Conservation (phyloP, 2,888 invertebrate genomes). For the Cephus rjabovi region DNA sequence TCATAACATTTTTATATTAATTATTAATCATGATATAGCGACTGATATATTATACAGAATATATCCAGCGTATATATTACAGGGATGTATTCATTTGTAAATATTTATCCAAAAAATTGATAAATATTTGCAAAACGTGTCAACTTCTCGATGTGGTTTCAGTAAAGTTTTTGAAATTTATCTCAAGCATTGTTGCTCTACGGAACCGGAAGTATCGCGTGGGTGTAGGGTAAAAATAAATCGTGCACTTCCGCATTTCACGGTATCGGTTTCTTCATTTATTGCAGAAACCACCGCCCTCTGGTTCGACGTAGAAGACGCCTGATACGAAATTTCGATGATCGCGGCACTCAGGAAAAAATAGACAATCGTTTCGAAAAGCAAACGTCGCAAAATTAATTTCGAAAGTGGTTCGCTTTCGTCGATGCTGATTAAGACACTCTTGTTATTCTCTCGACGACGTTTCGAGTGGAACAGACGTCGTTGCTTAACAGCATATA, state of each 20-base stretch:
- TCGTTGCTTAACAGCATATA: not conserved
- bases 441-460: not conserved
- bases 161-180: not conserved
- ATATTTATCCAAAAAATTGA: not conserved
- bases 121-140: not conserved
- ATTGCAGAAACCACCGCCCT: not conserved
- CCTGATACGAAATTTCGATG: not conserved
- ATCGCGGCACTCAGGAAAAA: not conserved
- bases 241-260: not conserved
- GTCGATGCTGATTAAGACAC: not conserved
- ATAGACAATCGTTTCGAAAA: not conserved
- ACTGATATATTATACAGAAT: no score
- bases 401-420: not conserved
- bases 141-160: not conserved
- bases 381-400: not conserved
- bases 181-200: not conserved
- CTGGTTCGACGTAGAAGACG: not conserved
- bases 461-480: not conserved
- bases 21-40: not conserved
- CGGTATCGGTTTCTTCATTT: not conserved
- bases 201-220: not conserved
- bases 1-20: not conserved
- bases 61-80: no score
- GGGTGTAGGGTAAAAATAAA: not conserved
- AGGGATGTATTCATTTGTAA: not conserved